Base-by-base conservation (phyloP, 2,888 invertebrate genomes). In the Pachydiplax longipennis region DNA sequence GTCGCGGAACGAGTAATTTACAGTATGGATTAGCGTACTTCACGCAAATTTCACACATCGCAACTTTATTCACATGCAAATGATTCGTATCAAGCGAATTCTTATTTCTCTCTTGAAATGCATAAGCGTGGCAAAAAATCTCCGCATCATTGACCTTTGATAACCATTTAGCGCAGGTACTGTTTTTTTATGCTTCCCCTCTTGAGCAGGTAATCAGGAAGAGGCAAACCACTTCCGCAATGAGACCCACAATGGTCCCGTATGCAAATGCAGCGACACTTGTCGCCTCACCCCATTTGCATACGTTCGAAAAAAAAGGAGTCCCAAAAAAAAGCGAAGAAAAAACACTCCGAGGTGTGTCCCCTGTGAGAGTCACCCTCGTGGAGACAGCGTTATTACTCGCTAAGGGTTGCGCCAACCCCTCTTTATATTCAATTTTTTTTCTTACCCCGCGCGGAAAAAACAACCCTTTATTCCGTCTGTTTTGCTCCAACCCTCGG, bases 401-500 rank as follows among this genome's bases (percentile, higher is more conserved):
- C 22, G 87, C 37, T 22, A 65, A 37, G 87, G 87, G 87, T 87
- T 40, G 65, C 31, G 18, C 61, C 87, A 18, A 40, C 31, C 87
- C 61, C 31, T 25, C 37, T 87, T 61, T 87, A 61, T 61, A 61
- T 87, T 87, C 87, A 61, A 37, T 37, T 87, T 87, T 87, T 87
- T 87, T 87, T 31, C 22, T 10, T 22, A 15, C 35, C 83, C 53
- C 58, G 18, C 61, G 65, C 18, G 5, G 31, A 58, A 83, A 83
- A 83, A 83, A 40, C 37, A 37, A 53, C 10, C n/a, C 87, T 37
- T 37, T 87, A n/a, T 22, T 37, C 22, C 31, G n/a, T 35, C 65
- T 22, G n/a, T 10, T 22, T 22, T 25, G 22, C 65, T 65, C 65
- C 8, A n/a, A 25, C 25, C 65, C 65, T 65, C 25, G 65, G 6